Evolutionary conservation across 1,140 invertebrate species (phyloP), one percentile per base, ranked within the genome.

Genomic region (Drosophila nannoptera): DNA sequence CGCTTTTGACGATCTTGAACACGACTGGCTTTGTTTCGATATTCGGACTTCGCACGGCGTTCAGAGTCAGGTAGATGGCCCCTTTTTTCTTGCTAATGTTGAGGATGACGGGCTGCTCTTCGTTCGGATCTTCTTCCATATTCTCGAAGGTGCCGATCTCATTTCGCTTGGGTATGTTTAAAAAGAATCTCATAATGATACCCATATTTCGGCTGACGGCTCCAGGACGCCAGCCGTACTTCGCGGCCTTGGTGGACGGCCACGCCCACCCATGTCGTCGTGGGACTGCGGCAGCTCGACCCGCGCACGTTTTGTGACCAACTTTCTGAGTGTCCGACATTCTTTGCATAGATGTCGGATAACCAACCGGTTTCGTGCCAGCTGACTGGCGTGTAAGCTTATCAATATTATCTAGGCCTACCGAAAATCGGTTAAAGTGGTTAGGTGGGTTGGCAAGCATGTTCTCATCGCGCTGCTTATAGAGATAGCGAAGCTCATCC

Each of bases 241-340:
- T 68, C 4, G 77, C 84, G 58, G 61, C 12, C 0, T 22, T 55
- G 8, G 67, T 69, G 0, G 56, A 35, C 5, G 59, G 52, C 88
- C 88, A 89, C 0, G 72, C 36, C 88, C 88, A 89, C 33, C 88
- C 88, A 31, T 89, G 88, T 2, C 64, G 69, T 0, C 68, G 67
- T 0, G 88, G 70, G 0, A 89, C 87, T 6, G 1, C 29, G 0
- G 6, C 22, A 0, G 53, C 7, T 0, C 8, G 31, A 9, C 70
- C 73, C 1, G 78, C 12, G 14, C 88, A 89, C 0, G 31, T 35
- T n/a, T 73, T 78, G 22, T 89, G 87, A 0, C 87, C 75, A 16
- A 66, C 12, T 11, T 66, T 70, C 0, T 46, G 46, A 3, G 7
- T 3, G 4, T 31, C n/a, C 2, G 45, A 5, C 4, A 5, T 2